These are phyloP conservation scores for Forbesichthys agassizii DNA, from an alignment of 2,113 vertebrate genomes.

Conservation along the genomic window DNA sequence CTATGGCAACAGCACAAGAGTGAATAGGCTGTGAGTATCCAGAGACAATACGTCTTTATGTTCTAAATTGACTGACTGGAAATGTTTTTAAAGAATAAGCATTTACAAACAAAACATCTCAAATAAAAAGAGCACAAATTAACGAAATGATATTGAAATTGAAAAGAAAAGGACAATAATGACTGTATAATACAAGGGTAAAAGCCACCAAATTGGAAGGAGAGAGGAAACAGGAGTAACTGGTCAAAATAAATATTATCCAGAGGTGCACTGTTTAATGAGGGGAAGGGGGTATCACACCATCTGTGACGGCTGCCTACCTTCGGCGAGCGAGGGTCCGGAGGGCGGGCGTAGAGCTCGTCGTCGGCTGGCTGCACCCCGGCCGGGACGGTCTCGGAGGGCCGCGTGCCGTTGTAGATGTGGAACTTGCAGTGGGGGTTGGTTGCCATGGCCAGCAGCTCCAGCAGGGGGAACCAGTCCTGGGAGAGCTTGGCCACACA, in stretches of 20 bases:
- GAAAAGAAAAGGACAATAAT: too few relatives aligned
- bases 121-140: too few relatives aligned
- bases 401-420: conserved; percentile 98
- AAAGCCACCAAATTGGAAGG: too few relatives aligned
- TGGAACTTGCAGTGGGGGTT: conserved; percentile 99
- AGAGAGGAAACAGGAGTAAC: background rate
- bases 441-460: conserved; percentile 99
- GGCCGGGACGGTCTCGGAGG: conserved; percentile 95
- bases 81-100: too few relatives aligned
- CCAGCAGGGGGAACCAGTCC: conserved; percentile 99
- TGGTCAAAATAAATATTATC: background rate
- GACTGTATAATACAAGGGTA: too few relatives aligned
- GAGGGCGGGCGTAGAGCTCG: conserved; percentile 95
- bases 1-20: too few relatives aligned
- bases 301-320: conserved; percentile 56
- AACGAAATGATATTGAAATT: too few relatives aligned
- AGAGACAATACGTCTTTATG: too few relatives aligned
- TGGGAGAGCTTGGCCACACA: conserved; percentile 99
- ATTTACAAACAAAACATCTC: too few relatives aligned
- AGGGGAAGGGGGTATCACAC: too few relatives aligned
- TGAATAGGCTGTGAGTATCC: too few relatives aligned
- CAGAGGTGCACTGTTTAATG: background rate
- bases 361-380: conserved; percentile 95
- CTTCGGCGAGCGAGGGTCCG: conserved; percentile 97
- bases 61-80: too few relatives aligned